A percentile compares a stretch with the other conserved stretches of the same genome.
Evolutionary conservation across 2,113 vertebrate genomes (phyloP).

Genomic region (Elachura formosa): DNA sequence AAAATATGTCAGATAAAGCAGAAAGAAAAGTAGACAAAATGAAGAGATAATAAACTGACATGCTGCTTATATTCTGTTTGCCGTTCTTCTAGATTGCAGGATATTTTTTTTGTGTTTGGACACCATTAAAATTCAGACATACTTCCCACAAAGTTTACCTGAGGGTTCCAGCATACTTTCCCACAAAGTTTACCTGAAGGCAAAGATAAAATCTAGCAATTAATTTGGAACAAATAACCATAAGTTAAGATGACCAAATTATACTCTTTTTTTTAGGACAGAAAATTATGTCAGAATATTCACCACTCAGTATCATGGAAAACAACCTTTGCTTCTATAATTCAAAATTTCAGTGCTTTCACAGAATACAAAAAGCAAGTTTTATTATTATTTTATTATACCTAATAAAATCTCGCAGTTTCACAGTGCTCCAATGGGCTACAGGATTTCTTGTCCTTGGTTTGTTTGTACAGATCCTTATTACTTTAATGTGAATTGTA

Average conservation of each 20-base stretch:
- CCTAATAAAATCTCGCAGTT: neutral
- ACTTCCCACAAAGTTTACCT: neutral
- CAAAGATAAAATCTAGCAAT: neutral
- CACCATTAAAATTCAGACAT: neutral
- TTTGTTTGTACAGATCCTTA: neutral
- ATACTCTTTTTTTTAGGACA: neutral
- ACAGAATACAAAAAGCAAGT: neutral
- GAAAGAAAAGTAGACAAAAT: neutral
- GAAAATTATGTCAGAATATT: neutral
- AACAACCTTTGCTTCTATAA: neutral
- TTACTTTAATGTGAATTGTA: neutral
- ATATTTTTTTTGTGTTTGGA: neutral
- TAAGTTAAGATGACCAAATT: neutral
- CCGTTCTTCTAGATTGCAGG: neutral
- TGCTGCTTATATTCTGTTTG: neutral
- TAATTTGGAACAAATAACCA: neutral
- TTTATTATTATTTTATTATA: no score
- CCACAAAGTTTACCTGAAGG: neutral
- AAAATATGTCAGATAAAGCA: neutral
- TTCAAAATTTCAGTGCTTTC: neutral
- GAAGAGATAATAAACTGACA: neutral
- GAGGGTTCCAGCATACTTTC: neutral
- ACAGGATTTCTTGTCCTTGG: neutral
- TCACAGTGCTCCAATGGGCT: neutral
- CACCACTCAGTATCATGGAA: neutral